Evolutionary conservation across 2,888 invertebrate genomes (phyloP), one percentile per base, ranked within the genome.

Genomic region (Amphimallon solstitiale): DNA sequence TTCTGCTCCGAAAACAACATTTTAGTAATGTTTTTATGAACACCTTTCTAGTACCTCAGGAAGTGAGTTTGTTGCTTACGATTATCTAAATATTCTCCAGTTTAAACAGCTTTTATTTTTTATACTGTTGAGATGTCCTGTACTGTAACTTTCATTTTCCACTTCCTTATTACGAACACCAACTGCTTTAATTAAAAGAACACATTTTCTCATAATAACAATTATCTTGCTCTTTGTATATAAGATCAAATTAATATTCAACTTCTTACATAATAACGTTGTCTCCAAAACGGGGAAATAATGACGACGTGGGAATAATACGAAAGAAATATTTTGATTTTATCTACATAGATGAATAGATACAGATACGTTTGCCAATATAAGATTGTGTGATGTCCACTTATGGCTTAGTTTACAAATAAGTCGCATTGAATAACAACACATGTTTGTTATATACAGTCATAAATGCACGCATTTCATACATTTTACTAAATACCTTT

Each of bases 121-220:
- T 19, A 1, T 45, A 17, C 10, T 2, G 12, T 7, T 29, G 48
- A 34, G 51, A 35, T 51, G 10, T 23, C 15, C 21, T 51, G 15
- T 51, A 51, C 9, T 35, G 15, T 51, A 35, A 51, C 17, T 51
- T 34, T 51, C 35, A 51, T 51, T 35, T 51, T 51, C 35, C 34
- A 51, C 35, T 51, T 51, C 51, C 51, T 51, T 35, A 35, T 51
- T 51, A 35, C 14, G 51, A 10, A 10, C 15, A 51, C 10, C 7
- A 35, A 35, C 51, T n/a, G 35, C 17, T 5, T 51, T 35, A 35
- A 51, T 35, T 51, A 51, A 51, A 51, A 15, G 51, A 51, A 51
- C 14, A 56, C 14, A 23, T 56, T 56, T 40, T 40, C 40, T 40
- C 23, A 40, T 40, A 40, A 14, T 14, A 40, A 40, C 14, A 14